Conservation (phyloP, 2,113 vertebrate genomes). For the Phalacrocorax pelagicus region DNA sequence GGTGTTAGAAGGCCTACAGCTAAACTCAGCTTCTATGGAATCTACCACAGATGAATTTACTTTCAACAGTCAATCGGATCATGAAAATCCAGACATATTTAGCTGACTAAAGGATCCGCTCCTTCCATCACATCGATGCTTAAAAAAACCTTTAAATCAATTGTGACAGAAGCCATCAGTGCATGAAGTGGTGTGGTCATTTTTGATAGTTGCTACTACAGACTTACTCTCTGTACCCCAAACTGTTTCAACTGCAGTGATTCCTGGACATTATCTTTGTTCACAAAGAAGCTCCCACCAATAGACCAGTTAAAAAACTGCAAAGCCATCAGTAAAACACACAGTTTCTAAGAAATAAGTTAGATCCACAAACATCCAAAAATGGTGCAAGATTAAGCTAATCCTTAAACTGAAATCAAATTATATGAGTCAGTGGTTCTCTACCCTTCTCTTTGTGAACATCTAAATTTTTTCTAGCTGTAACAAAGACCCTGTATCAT, state of each 20-base stretch:
- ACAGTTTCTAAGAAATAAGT: not conserved
- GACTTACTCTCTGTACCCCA: not conserved
- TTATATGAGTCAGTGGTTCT: not conserved
- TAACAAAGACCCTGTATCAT: not conserved
- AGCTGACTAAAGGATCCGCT: not conserved
- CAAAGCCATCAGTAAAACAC: not conserved
- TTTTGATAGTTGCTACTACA: not conserved
- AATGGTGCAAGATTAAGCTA: not conserved
- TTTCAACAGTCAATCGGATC: not conserved
- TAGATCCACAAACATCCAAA: not conserved
- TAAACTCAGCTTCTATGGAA: not conserved
- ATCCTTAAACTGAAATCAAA: not conserved
- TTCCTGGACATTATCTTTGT: not conserved
- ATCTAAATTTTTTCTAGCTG: not conserved
- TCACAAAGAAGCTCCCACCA: not conserved
- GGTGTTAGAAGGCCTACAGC: not conserved
- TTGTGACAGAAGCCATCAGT: not conserved
- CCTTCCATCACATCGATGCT: not conserved
- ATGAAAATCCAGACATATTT: not conserved
- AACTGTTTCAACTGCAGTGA: not conserved
- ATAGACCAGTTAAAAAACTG: not conserved
- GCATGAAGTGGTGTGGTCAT: not conserved
- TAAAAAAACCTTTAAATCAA: not conserved
- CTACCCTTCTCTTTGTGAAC: not conserved
- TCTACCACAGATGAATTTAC: not conserved